Base-by-base conservation (phyloP, 2,888 invertebrate species). In the Ochropacha duplaris region DNA sequence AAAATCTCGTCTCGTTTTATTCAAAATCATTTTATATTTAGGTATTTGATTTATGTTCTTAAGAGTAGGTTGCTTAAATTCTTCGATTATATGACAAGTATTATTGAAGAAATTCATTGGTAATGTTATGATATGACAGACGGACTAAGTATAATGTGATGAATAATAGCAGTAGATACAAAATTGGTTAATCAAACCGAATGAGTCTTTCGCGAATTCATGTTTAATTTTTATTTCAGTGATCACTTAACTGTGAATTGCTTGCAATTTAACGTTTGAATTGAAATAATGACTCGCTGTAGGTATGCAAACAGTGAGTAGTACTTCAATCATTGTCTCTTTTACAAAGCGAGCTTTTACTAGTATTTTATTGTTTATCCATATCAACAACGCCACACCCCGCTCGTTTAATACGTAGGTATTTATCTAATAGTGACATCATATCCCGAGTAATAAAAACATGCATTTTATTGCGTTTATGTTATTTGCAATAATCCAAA, bases 361-460 rank as follows among this genome's bases (percentile, higher is more conserved):
- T 44, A 8, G 44, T 2, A 19, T 44, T 44, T 44, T n/a, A 44
- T 44, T 44, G 19, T 1, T 19, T 44, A 44, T 44, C 16, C 0
- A 44, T 44, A 44, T 44, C 19, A 9, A 44, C 44, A 44, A 55
- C 50, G 34, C 54, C 24, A 39, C 22, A 54, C 62, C 61, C 57
- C 66, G 65, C 65, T 68, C 63, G 72, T 24, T 24, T 69, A 55
- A 64, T 62, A 62, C 59, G 64, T 70, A 66, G 61, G 65, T 66
- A 66, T 64, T 64, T 61, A 68, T 59, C 19, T n/a, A 1, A 44
- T 9, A 61, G 62, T 76, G 74, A 74, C 73, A 70, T 72, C 77
- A 74, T 63, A 64, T 50, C 50, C 56, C 51, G 60, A 49, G 52
- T 57, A 58, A 62, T 62, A 58, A 57, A 62, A 56, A 52, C 57